These are phyloP conservation scores for Sceloporus undulatus DNA, from an alignment of 2,113 vertebrate genomes.

Conservation along the genomic window DNA sequence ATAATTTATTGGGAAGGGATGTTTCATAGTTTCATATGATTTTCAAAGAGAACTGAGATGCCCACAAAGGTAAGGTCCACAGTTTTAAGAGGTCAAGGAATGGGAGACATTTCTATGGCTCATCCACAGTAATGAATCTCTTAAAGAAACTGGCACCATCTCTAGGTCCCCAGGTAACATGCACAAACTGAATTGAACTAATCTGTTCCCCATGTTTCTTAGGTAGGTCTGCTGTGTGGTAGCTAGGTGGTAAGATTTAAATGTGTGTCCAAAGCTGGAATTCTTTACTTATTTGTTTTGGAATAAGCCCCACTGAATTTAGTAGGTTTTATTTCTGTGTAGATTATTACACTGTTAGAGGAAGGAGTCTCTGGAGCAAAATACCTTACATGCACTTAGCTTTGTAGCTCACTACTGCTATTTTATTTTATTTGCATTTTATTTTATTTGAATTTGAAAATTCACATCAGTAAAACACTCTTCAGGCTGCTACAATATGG, in stretches of 20 bases:
- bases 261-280: not conserved
- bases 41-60: too few species aligned
- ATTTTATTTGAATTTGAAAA: not conserved
- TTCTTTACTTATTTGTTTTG: too few species aligned
- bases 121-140: too few species aligned
- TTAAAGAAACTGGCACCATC: too few species aligned
- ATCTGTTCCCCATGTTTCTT: not conserved
- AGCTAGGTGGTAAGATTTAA: not conserved
- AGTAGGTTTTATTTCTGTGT: too few species aligned
- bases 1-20: too few species aligned
- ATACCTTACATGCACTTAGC: not conserved
- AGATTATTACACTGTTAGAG: not conserved
- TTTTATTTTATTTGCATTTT: not conserved
- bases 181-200: not conserved
- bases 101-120: not conserved
- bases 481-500: not conserved
- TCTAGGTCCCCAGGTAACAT: not conserved
- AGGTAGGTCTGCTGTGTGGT: too few species aligned
- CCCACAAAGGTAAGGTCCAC: too few species aligned
- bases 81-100: not conserved
- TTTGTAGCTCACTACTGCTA: not conserved
- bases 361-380: conserved; percentile 23
- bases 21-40: too few species aligned
- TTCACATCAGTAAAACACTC: not conserved
- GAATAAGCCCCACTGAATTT: too few species aligned